A percentile compares a stretch with the other conserved stretches of the same genome.
phyloP scores from a whole-genome alignment of 2,797 vertebrate species.

The Lithobates sylvaticus region DNA sequence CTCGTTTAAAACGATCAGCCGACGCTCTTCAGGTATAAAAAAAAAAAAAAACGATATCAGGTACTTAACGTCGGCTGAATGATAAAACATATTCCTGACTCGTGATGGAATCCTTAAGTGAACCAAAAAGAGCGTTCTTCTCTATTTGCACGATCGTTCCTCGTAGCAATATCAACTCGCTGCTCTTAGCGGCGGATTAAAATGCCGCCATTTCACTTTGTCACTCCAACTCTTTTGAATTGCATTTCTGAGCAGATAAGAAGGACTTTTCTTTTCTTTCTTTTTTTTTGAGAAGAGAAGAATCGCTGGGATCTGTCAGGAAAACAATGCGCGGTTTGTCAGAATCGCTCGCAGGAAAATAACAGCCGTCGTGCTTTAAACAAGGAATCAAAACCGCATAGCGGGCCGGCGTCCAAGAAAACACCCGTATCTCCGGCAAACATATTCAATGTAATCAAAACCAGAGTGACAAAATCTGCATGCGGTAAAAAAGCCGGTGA shows the following conservation, averaged over 20 bases:
- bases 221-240: not conserved
- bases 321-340: slow-evolving; percentile 48
- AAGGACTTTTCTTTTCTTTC: slow-evolving; percentile 9
- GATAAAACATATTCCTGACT: too few species aligned
- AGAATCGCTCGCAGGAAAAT: slow-evolving; percentile 53
- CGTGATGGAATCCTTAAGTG: too few species aligned
- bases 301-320: slow-evolving; percentile 47
- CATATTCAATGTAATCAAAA: slow-evolving; percentile 44
- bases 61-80: too few species aligned
- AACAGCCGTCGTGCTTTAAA: slow-evolving; percentile 50
- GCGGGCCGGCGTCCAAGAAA: slow-evolving; percentile 37
- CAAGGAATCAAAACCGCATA: slow-evolving; percentile 43
- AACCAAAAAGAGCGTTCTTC: too few species aligned
- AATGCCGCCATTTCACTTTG: not conserved
- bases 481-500: slow-evolving; percentile 4
- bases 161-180: not conserved
- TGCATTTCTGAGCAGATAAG: slow-evolving; percentile 30
- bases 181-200: not conserved
- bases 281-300: too few species aligned
- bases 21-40: too few species aligned
- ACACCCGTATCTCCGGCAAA: slow-evolving; percentile 30
- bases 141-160: too few species aligned
- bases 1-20: too few species aligned
- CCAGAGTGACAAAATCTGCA: slow-evolving; percentile 20
- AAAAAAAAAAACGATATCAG: too few species aligned